Base-by-base conservation (phyloP, 2,113 vertebrate genomes). In the Ornithorhynchus anatinus region DNA sequence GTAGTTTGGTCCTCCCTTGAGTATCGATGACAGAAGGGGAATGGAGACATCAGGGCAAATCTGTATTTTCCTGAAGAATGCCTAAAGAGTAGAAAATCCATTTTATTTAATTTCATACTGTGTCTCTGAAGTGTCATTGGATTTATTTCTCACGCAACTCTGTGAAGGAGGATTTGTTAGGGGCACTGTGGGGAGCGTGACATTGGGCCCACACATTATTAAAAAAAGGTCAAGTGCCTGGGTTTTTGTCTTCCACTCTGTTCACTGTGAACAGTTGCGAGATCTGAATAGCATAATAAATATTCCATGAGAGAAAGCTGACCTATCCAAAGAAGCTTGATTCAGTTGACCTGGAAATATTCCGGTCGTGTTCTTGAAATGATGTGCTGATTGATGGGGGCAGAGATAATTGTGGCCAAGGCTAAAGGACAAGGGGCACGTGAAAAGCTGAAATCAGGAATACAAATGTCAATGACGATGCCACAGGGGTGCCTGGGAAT, bases 301-400 rank as follows among this genome's bases (percentile, higher is more conserved):
- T 58, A 37, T 37, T 48, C 31, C 69, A 64, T 13, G 56, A 60
- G 38, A 80, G 59, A 68, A 71, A 80, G 39, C 5, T 61, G 39
- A 77, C 1, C 0, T 48, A 48, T 2, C 17, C 72, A 54, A 66
- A 79, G 72, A 10, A 63, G 31, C 23, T 69, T 66, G 25, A 66
- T 77, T 77, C 0, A 0, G 2, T 35, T 83, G 81, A 74, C 70
- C 64, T 69, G 64, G 52, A 85, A 79, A 53, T 64, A 72, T 59
- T 17, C 69, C 31, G 56, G 63, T 73, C 47, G 38, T 17, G 44
- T 35, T 69, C 80, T 75, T 86, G 45, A 82, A 58, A 81, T 52
- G 37, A 39, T 69, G 31, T 62, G 45, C 39, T 71, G 60, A 82
- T 40, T 62, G 40, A 64, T 52, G 3, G 70, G 38, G 69, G 68